These are phyloP conservation scores for Cheilosia impressa DNA, from an alignment of 2,888 invertebrate species.

Conservation along the genomic window DNA sequence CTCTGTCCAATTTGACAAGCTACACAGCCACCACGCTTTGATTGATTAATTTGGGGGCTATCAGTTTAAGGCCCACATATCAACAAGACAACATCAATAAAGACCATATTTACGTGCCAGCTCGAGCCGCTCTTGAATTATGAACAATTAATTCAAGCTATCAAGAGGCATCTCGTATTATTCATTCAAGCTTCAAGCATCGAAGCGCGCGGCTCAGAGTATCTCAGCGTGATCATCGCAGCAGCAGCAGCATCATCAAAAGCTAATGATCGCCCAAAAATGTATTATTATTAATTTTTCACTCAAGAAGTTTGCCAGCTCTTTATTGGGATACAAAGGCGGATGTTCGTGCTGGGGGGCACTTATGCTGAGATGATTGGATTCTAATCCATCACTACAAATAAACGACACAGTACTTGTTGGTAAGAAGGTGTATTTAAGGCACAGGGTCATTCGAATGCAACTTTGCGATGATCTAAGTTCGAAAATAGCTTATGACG, in stretches of 20 bases:
- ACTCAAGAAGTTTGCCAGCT: not conserved
- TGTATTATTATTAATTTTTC: not conserved
- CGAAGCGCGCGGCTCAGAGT: not conserved
- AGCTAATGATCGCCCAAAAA: constrained; percentile 2
- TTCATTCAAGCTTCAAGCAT: not conserved
- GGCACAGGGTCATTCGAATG: constrained; percentile 6
- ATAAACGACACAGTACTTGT: not conserved
- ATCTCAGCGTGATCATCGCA: not conserved
- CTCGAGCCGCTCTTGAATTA: not conserved
- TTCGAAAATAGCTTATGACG: not conserved
- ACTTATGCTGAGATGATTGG: not conserved
- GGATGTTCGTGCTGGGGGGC: constrained; percentile 4
- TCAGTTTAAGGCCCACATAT: not conserved
- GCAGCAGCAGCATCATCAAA: not conserved
- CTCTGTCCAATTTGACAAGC: not conserved
- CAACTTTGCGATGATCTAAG: not conserved
- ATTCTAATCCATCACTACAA: constrained; percentile 8
- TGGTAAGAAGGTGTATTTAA: not conserved
- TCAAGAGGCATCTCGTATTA: not conserved
- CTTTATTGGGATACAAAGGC: not conserved
- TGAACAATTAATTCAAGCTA: constrained; percentile 5
- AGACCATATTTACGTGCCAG: not conserved
- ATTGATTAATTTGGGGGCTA: constrained; percentile 1
- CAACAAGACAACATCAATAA: not conserved
- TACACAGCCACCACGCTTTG: not conserved